These are phyloP conservation scores for Tenthredo amoena DNA, from an alignment of 2,888 invertebrate species.

Conservation along the genomic window DNA sequence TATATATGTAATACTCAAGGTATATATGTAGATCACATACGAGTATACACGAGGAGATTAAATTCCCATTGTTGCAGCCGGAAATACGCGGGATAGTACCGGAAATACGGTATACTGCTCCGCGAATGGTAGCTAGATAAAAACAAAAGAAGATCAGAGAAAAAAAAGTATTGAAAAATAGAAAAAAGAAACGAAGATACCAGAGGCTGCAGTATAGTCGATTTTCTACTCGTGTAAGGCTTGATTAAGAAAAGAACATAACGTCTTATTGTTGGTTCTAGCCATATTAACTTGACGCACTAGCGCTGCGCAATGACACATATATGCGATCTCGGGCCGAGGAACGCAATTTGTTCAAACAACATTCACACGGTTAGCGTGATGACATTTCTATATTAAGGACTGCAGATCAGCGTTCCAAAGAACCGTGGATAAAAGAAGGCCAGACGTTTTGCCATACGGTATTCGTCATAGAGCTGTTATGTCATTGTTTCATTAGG, in stretches of 20 bases:
- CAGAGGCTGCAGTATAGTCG: background rate
- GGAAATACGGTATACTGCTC: conserved; percentile 44
- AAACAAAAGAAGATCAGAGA: background rate
- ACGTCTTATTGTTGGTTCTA: background rate
- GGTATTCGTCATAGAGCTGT: background rate
- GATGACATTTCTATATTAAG: conserved; percentile 50
- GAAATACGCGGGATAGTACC: conserved; percentile 36
- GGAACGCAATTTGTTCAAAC: conserved; percentile 43
- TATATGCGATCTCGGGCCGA: background rate
- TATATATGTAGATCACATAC: background rate
- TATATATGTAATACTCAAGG: background rate
- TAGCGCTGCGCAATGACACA: background rate
- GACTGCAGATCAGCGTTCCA: background rate
- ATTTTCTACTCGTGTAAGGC: background rate
- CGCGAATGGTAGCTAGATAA: background rate
- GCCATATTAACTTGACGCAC: background rate
- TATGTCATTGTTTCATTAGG: background rate
- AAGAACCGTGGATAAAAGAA: conserved; percentile 7
- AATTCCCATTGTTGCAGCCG: conserved; percentile 47
- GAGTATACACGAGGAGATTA: conserved; percentile 1
- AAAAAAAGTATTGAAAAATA: background rate
- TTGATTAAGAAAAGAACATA: background rate
- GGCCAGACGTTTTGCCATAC: background rate
- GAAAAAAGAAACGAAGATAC: background rate
- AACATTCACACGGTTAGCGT: conserved; percentile 32